A percentile compares a stretch with the other conserved stretches of the same genome.
Evolutionary conservation across 2,113 vertebrate genomes (phyloP).

Genomic region (Salminus brasiliensis): DNA sequence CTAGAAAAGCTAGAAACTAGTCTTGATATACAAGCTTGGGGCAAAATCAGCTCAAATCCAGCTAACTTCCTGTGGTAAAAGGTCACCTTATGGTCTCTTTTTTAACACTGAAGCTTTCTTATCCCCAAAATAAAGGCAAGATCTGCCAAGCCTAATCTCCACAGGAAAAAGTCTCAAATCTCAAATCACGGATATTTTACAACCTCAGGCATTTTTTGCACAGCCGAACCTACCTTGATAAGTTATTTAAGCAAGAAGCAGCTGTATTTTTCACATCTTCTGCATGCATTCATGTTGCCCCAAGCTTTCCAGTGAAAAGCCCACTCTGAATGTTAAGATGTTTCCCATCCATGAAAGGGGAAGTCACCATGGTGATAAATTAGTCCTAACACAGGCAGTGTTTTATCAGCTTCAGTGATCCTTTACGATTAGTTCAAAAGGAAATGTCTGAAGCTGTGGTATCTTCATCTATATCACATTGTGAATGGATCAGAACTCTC

Average conservation of each 20-base stretch:
- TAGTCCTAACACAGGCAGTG: neutral
- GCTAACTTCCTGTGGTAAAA: neutral
- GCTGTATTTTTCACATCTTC: neutral
- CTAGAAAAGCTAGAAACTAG: too few relatives aligned
- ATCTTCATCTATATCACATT: neutral
- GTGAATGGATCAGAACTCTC: too few relatives aligned
- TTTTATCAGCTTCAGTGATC: neutral
- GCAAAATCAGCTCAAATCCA: neutral
- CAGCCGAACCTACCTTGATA: neutral
- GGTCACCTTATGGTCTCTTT: neutral
- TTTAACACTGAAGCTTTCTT: neutral
- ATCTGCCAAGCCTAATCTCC: neutral
- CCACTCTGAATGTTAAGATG: neutral
- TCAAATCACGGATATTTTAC: conserved; percentile 7
- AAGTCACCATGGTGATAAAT: conserved; percentile 6
- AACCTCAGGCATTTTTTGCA: conserved; percentile 17
- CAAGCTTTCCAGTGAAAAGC: neutral
- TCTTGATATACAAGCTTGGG: too few relatives aligned
- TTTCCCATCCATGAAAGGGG: neutral
- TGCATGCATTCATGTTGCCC: conserved; percentile 23
- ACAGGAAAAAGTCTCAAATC: neutral
- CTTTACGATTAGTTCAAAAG: neutral
- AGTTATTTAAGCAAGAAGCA: neutral
- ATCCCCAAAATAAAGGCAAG: neutral
- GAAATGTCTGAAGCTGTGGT: neutral